Evolutionary conservation across 1,140 invertebrate species (phyloP), one percentile per base, ranked within the genome.

Genomic region (Trichoplusia ni): DNA sequence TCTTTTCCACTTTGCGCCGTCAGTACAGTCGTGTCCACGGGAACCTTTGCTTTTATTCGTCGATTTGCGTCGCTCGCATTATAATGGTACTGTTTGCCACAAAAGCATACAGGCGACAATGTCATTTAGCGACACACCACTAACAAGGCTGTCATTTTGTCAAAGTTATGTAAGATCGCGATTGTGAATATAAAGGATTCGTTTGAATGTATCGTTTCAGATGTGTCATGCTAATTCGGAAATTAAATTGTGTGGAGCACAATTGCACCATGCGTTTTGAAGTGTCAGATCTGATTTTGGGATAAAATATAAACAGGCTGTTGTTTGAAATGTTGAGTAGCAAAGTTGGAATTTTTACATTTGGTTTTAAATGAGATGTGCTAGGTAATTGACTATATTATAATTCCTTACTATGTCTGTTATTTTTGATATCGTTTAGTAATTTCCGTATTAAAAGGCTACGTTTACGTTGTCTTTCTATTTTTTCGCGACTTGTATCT

Each of bases 81-180:
- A 62, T 60, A 69, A 68, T 73, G 62, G 69, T 71, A 72, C 68
- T 77, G 71, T 75, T 72, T 70, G 69, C 60, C 31, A 66, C 64
- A 70, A 68, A 37, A 64, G 69, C 67, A 64, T 38, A 67, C 56
- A 75, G 23, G 37, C 60, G 42, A 84, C 81, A 81, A 84, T 81
- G 71, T 71, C 75, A 69, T 62, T 83, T 83, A 83, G 77, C 79
- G 42, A 31, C 27, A 21, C 31, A 19, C 14, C 65, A 59, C 64
- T 81, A 73, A 74, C 44, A 56, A 59, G 69, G 71, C 75, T 75
- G 67, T 64, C 60, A 71, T 67, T 69, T 56, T 63, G 67, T 72
- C 21, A 54, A 38, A 54, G n/a, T 74, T 68, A 69, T 69, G 64
- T 70, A 71, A 72, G 11, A 33, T 33, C 27, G 11, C 18, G 46